Evolutionary conservation across 1,140 invertebrate species (phyloP), one percentile per base, ranked within the genome.

Genomic region (Orussus abietinus): DNA sequence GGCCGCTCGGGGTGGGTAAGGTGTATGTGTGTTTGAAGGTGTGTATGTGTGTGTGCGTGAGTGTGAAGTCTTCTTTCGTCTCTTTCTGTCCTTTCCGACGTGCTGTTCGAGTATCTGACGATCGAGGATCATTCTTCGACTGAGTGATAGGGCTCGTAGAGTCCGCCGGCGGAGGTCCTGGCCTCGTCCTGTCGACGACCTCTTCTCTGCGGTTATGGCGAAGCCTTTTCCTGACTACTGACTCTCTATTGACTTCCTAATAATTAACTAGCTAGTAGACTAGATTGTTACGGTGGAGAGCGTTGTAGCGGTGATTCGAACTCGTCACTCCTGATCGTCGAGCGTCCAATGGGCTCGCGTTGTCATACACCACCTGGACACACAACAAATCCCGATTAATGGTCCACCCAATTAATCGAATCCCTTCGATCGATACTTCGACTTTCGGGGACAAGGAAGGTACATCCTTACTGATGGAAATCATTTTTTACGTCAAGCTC

Each of bases 251-350:
- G 55, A 62, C 51, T 38, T 62, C 54, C 59, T 64, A 51, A 36
- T 53, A 71, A 71, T 72, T 72, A 71, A 64, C 68, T 72, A 72
- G 60, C 68, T 72, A 72, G 60, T 70, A 66, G 61, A 69, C 66
- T 72, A 69, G 63, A 51, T 67, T 65, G 62, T 66, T 69, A 68
- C 51, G 61, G 55, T 66, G 67, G 64, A 69, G 67, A 71, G 63
- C 57, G 56, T 64, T 62, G 58, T 58, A 59, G 61, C 56, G 63
- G 56, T 59, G 61, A 60, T 69, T 66, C 49, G 63, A 64, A 63
- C 65, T 71, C 56, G 53, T 71, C 61, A 62, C 54, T 59, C 50
- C 51, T 59, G 62, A 66, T 69, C 59, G 53, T 63, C 61, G 59
- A 67, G 57, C 55, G 53, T 59, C 56, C 59, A 64, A 54, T 58